Percentiles rank a stretch among this genome's conserved stretches.
These are phyloP conservation scores for Globodera ellingtonae DNA, from an alignment of 1,140 invertebrate genomes.

Conservation along the genomic window DNA sequence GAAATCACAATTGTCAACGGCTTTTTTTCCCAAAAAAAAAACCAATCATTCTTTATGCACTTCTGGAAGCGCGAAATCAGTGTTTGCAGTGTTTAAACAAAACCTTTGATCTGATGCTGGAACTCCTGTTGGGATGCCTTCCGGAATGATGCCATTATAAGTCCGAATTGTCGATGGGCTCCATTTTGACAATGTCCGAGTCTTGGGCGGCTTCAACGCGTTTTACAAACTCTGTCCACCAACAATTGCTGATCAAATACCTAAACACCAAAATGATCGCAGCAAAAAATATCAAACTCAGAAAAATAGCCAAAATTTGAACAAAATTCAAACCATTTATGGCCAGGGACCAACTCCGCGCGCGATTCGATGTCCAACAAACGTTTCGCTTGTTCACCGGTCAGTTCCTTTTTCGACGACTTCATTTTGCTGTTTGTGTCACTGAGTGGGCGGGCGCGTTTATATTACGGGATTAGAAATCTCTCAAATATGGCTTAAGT, in stretches of 20 bases:
- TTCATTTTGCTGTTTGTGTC: too few relatives aligned
- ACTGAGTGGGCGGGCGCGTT: too few relatives aligned
- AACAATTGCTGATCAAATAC: slow-evolving; percentile 29
- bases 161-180: too few relatives aligned
- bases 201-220: not conserved
- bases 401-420: not conserved
- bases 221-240: slow-evolving; percentile 35
- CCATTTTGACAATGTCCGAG: slow-evolving; percentile 68
- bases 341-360: slow-evolving; percentile 19
- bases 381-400: not conserved
- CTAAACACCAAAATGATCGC: slow-evolving; percentile 13
- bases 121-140: slow-evolving; percentile 50
- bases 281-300: not conserved
- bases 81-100: too few relatives aligned
- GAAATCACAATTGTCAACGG: too few relatives aligned
- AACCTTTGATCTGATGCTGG: slow-evolving; percentile 52
- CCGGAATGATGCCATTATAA: too few relatives aligned
- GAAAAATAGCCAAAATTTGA: slow-evolving; percentile 14
- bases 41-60: too few relatives aligned
- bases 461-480: too few relatives aligned
- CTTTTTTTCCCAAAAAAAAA: too few relatives aligned
- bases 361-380: slow-evolving; percentile 12
- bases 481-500: too few relatives aligned
- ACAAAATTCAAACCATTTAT: slow-evolving; percentile 36
- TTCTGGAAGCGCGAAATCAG: too few relatives aligned